Evolutionary conservation across 2,113 vertebrate species (phyloP), one percentile per base, ranked within the genome.

Genomic region (Felis chaus): DNA sequence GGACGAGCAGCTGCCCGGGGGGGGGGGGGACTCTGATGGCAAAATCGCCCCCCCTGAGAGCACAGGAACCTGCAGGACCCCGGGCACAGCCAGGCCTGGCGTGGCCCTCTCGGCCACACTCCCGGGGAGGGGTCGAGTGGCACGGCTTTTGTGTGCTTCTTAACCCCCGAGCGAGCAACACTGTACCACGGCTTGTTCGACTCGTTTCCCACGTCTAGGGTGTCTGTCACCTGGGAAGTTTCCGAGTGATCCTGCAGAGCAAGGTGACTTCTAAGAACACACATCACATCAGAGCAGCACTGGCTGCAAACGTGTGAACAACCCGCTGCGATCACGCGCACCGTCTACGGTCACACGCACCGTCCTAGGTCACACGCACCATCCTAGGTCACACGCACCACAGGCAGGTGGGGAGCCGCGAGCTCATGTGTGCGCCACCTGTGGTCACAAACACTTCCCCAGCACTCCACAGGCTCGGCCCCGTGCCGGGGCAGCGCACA

Each of bases 121-220:
- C 73, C 73, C 14, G 13, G 39, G 25, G 39, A 19, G 39, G 73
- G 3, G 39, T 25, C 3, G 3, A 45, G 25, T 13, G 13, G 13
- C 14, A 13, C 6, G 7, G 23, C 73, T 14, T 39, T 0, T 29
- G 21, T 76, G 66, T n/a, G 41, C 1, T 21, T 57, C 71, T 31
- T 12, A 4, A 31, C 7, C 12, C 1, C 25, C 4, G 2, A 57
- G 16, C 19, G 5, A 0, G 9, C 16, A 1, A 10, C 16, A 8
- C 18, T 1, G 4, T 0, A 13, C 36, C 3, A 1, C 23, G 0
- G 0, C 13, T 61, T 57, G 39, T 7, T 1, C 3, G 21, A 45
- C 1, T 50, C 63, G 39, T 6, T 41, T 21, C 33, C 3, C 11
- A 12, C 27, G 21, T 33, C 21, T 5, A 11, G n/a, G 1, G 12